Evolutionary conservation across 92 coral and sea anemone genomes (phyloP), one percentile per base, ranked within the genome.

Genomic region (Porites evermanni): DNA sequence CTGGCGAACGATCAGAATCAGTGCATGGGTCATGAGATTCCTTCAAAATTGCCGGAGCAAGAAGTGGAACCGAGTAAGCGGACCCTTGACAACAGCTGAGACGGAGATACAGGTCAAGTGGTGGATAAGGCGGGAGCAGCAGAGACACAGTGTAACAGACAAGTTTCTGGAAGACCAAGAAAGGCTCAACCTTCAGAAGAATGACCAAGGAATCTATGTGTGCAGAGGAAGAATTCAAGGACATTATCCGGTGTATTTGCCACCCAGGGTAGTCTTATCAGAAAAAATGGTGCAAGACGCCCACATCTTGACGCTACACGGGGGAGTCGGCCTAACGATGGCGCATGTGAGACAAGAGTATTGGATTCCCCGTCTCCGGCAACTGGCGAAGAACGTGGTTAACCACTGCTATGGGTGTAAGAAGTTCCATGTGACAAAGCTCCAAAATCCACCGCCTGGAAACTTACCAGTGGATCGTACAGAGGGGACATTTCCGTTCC

Each of bases 291-390:
- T 82, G 3, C 83, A 75, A 16, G 78, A 88, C 19, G 91, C 88
- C 12, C 91, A 88, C 24, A 14, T 65, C 24, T n/a, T 68, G 71
- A 76, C 80, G 12, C 65, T 88, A 9, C 88, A 88, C 16, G 88
- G 85, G 76, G 80, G 92, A 75, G 92, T 88, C 11, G 85, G 92
- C 21, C 88, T 84, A 23, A 68, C 68, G 2, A 67, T 67, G 77
- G 51, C 66, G 2, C 13, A 26, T 0, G 50, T 72, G 68, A 13
- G 70, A 16, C 71, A 23, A 7, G 72, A 61, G n/a, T 72, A 71
- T 19, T 83, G 87, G 87, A 20, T 83, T 9, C 87, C 83, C 0
- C 78, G 53, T 0, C 74, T 74, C 70, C 44, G 80, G 29, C 72
- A 26, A 52, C 59, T 81, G 14, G 66, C 26, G 12, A 88, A 67